Base-by-base conservation (phyloP, 2,888 invertebrate species). In the Euphydryas editha region DNA sequence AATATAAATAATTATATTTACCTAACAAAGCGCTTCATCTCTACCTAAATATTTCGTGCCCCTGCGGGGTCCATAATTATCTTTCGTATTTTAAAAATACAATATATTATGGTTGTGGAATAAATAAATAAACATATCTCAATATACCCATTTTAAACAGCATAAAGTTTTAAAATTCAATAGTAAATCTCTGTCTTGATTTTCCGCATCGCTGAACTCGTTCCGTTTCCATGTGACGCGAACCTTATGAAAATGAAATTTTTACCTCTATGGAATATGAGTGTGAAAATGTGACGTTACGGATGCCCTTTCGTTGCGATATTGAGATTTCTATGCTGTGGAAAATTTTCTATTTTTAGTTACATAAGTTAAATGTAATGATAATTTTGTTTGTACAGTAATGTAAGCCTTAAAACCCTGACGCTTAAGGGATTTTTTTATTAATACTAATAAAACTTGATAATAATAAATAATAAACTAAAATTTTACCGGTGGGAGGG, bases 141-240 rank as follows among this genome's bases (percentile, higher is more conserved):
- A 3, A 10, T 18, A 7, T 20, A 47, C 18, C 20, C 20, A 47
- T 36, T 54, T 54, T 30, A 56, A 62, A 59, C 21, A 24, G 44
- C 36, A 36, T 46, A 59, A 64, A 64, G 59, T 64, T 59, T 59
- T 44, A 59, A 64, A 64, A 64, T 59, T 64, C 64, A 55, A 54
- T 54, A 59, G 44, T 64, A 62, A 67, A 62, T 67, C 58, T 47
- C 47, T 24, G 51, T 51, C 44, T 60, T 58, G 62, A 67, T 67
- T 69, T 67, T 69, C 71, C 44, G 51, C 65, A 30, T 44, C 46
- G 62, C 42, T 60, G 62, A 60, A 24, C 36, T 47, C 58, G 69
- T 69, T 65, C 64, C 67, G 36, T 59, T 62, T 62, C 65, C 55
- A 67, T 21, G 58, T 55, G 60, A 59, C 51, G 68, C 30, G 20